phyloP scores from a whole-genome alignment of 2,797 vertebrate genomes.

The Rhabdomys pumilio region DNA sequence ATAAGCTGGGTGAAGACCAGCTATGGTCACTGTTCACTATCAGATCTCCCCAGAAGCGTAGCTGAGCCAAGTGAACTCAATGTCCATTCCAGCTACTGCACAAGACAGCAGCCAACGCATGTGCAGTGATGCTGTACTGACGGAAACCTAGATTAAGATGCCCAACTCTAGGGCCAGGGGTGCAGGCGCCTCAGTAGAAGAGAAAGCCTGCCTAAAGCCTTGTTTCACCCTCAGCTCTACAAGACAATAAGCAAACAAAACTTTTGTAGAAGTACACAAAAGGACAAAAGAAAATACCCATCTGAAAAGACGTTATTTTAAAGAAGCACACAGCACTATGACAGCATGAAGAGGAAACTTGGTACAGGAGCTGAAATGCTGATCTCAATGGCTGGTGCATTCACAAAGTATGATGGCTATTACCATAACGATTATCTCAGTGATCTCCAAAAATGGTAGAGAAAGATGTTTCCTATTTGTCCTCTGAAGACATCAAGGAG shows the following conservation, averaged over 20 bases:
- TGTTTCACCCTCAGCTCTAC: neutral
- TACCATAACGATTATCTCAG: neutral
- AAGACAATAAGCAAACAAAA: neutral
- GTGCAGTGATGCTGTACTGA: neutral
- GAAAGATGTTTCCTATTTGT: conserved; percentile 7
- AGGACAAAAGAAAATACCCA: neutral
- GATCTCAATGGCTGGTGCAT: neutral
- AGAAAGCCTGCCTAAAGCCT: neutral
- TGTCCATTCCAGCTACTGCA: neutral
- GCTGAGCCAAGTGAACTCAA: neutral
- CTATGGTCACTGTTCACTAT: neutral
- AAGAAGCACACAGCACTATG: neutral
- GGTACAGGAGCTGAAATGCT: neutral
- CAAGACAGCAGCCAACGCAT: neutral
- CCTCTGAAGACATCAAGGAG: neutral
- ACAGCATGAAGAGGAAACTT: neutral
- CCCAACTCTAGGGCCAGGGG: too few species aligned
- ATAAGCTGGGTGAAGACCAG: neutral
- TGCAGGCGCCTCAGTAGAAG: neutral
- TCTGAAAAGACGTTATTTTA: neutral
- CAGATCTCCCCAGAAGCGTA: conserved; percentile 23
- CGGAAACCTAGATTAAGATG: neutral
- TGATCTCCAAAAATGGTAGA: neutral
- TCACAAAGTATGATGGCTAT: neutral
- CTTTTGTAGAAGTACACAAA: neutral